Base-by-base conservation (phyloP, 2,797 vertebrate species). In the Triplophysa bombifrons region DNA sequence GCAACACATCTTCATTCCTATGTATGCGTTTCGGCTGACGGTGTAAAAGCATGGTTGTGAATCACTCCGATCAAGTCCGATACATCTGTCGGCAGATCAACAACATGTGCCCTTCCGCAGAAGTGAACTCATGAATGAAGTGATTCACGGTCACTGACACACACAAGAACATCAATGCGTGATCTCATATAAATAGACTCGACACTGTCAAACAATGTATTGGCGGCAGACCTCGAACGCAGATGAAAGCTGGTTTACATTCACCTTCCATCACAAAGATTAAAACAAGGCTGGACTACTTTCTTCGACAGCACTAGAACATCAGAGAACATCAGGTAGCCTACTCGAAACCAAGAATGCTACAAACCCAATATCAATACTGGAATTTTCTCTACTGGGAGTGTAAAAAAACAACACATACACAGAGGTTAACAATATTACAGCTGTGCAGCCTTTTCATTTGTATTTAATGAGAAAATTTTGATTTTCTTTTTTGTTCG, bases 51-150 rank as follows among this genome's bases (percentile, higher is more conserved):
- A 4, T 50, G 51, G 46, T 55, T 14, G 10, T 70, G 44, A 78
- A 63, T 71, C 76, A 70, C 14, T 61, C 5, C 14, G 46, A 61
- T 27, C 50, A 78, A 61, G 61, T 77, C 22, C 27, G 19, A 69
- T 11, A 16, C 60, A 64, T 75, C 61, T 55, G 34, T 66, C 6
- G 34, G 34, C 6, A 1, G 22, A 56, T 17, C 64, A 48, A 60
- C 53, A 77, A 66, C 53, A 60, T 77, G 53, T 50, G 55, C 25
- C 44, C 0, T 0, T 16, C 19, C 53, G 48, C 74, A 78, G 76
- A 70, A 63, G 27, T 78, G 70, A 16, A 60, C 70, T 78, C 50
- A 50, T 69, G 56, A 78, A 78, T 71, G 46, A 20, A 71, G 46
- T 53, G 68, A 64, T 71, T 71, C 68, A 70, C 14, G 46, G 9